Percentiles rank a stretch among this genome's conserved stretches.
Evolutionary conservation across 2,888 invertebrate species (phyloP).

Genomic region (Caenorhabditis imperialis): DNA sequence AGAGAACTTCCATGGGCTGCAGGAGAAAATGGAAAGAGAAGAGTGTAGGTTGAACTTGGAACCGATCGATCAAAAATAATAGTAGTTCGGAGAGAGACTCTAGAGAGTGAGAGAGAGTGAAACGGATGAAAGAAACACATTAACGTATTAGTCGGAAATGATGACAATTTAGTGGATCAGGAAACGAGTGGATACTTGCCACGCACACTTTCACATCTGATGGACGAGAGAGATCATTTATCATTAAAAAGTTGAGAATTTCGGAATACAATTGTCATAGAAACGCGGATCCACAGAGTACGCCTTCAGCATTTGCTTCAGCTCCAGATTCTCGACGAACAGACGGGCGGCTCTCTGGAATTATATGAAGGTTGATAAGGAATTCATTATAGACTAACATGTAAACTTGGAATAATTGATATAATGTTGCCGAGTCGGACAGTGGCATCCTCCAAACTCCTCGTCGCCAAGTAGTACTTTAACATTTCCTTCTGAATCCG

Average conservation of each 20-base stretch:
- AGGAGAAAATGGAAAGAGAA: neutral
- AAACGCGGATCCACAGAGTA: conserved; percentile 29
- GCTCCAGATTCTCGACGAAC: conserved; percentile 34
- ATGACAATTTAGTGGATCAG: no score
- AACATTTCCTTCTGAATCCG: conserved; percentile 31
- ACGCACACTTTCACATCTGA: no score
- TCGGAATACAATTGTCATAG: conserved; percentile 41
- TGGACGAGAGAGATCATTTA: neutral
- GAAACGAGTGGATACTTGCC: no score
- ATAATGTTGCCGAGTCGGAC: conserved; percentile 27
- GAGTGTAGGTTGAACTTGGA: no score
- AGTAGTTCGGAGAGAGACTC: no score
- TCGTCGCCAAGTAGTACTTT: conserved; percentile 18
- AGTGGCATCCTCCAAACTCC: conserved; percentile 5
- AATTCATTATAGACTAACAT: conserved; percentile 3
- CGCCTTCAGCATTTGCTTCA: conserved; percentile 37
- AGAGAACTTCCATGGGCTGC: neutral
- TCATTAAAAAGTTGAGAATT: conserved; percentile 22
- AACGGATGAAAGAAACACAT: no score
- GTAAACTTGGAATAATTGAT: conserved; percentile 38
- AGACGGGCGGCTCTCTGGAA: conserved; percentile 31
- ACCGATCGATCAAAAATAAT: no score
- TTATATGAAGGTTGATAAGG: neutral
- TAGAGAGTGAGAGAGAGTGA: no score
- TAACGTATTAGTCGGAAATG: no score